Base-by-base conservation (phyloP, 2,113 vertebrate species). In the Pygoscelis antarcticus region DNA sequence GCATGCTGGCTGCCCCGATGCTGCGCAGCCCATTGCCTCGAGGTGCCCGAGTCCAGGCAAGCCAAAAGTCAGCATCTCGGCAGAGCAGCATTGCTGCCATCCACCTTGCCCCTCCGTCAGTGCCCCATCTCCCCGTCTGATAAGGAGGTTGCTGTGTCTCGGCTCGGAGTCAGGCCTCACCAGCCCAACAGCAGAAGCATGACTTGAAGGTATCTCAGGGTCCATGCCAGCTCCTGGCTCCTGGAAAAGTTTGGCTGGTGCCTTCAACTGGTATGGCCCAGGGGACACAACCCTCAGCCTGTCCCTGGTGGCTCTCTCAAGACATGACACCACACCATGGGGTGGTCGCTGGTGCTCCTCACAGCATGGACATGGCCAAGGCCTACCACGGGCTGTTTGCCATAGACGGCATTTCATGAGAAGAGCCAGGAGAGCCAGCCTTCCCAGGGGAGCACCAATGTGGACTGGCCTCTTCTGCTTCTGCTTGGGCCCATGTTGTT, bases 1-100 rank as follows among this genome's bases (percentile, higher is more conserved):
- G 5, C 0, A 0, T 7, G 2, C 22, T 4, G 7, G 38, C 29
- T 81, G 68, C 15, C 38, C 57, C 0, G 0, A 8, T 4, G 8
- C 47, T 49, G n/a, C 4, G 2, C 69, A 81, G 38, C 69, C 42
- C 51, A 32, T 11, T 2, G 2, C 34, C 68, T 64, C 2, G 5
- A n/a, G 54, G 6, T 9, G 27, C 44, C 68, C 5, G 6, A 54
- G 58, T 47, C 65, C 51, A 25, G 34, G n/a, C 32, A 64, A 76
- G 58, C 11, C n/a, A 20, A 16, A 40, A 79, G 49, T 18, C 58
- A 72, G n/a, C 1, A 0, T 5, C 36, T 34, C 34, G 49, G 61
- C 69, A n/a, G 36, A 75, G 40, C 34, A 51, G n/a, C 0, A 0
- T 47, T 70, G 27, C 71, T 78, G 51, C 44, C 2, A 1, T 58